Evolutionary conservation across 64 coral and sea anemone genomes (phyloP), one percentile per base, ranked within the genome.

Genomic region (Stichodactyla mertensii): DNA sequence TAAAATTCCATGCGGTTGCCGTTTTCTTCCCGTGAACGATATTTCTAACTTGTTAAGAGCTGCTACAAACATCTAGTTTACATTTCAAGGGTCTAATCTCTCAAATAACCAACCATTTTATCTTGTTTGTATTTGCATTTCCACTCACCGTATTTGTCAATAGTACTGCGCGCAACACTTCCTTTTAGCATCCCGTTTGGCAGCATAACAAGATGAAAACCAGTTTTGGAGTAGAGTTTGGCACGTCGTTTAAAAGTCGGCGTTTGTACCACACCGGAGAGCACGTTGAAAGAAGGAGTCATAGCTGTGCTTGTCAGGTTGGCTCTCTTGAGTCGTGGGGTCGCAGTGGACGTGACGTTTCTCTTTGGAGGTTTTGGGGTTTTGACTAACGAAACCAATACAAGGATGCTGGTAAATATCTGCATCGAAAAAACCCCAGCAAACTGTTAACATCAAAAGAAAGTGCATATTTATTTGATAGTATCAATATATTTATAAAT

Each of bases 121-220:
- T 45, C 36, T 2, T 45, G 36, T 45, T 45, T 45, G 36, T 45
- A 2, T 2, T 1, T 45, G 36, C 0, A 11, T 58, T 11, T 11
- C 14, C 56, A 58, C 57, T 85, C 60, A 85, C 83, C 83, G 61
- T 85, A 12, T 6, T 45, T 85, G 18, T 52, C 19, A 61, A 64
- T 28, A 12, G 22, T 60, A 8, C 22, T 85, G 14, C 55, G n/a
- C 20, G 16, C 13, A 5, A 61, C 1, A 59, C 83, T 85, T 36
- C 83, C 83, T 55, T 85, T 85, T 36, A 85, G 6, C 27, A 55
- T 59, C 19, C 83, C 83, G 2, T 23, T 55, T 8, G 83, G 83
- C 31, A 85, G 27, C 83, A 85, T 85, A 6, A 85, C 83, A 55
- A 85, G 83, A 55, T 85, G 83, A 85, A 85, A 85, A 54, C 83